Percentiles rank a stretch among this genome's conserved stretches.
Conservation (phyloP, 2,888 invertebrate genomes). For the Rhabditoides inermis region DNA sequence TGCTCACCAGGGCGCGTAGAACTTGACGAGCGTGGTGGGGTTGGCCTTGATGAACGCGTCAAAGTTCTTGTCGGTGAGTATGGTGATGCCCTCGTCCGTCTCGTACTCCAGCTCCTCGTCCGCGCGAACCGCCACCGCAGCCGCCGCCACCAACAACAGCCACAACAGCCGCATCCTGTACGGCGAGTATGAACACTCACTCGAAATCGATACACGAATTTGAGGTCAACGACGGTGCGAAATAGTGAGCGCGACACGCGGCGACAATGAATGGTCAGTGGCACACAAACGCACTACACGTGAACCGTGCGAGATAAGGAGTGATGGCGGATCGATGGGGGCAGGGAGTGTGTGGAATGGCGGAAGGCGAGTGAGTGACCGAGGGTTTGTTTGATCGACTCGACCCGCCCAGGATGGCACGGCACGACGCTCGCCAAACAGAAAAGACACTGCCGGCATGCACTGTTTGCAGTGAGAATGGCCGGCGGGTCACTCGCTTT, state of each 20-base stretch:
- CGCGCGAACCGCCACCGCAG: constrained; percentile 2
- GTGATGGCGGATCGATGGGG: no score
- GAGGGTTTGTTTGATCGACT: no score
- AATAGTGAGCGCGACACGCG: background rate
- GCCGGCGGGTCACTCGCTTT: no score
- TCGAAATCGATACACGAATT: background rate
- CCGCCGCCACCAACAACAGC: constrained; percentile 6
- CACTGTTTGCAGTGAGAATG: no score
- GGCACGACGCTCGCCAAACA: constrained; percentile 24
- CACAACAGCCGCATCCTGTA: background rate
- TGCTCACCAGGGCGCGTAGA: constrained; percentile 61
- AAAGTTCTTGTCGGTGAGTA: constrained; percentile 49
- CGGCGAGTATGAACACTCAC: constrained; percentile 12
- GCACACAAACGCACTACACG: background rate
- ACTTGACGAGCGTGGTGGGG: constrained; percentile 58
- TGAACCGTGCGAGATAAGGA: no score
- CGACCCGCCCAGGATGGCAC: no score
- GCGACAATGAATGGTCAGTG: background rate
- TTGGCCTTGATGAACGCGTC: constrained; percentile 49
- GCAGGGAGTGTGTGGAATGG: no score
- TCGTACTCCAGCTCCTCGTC: constrained; percentile 32
- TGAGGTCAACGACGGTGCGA: background rate
- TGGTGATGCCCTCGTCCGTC: constrained; percentile 32
- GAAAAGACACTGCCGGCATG: no score
- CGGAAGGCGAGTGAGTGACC: no score